Conservation (phyloP, 2,888 invertebrate genomes). For the Dysmachus trigonus region DNA sequence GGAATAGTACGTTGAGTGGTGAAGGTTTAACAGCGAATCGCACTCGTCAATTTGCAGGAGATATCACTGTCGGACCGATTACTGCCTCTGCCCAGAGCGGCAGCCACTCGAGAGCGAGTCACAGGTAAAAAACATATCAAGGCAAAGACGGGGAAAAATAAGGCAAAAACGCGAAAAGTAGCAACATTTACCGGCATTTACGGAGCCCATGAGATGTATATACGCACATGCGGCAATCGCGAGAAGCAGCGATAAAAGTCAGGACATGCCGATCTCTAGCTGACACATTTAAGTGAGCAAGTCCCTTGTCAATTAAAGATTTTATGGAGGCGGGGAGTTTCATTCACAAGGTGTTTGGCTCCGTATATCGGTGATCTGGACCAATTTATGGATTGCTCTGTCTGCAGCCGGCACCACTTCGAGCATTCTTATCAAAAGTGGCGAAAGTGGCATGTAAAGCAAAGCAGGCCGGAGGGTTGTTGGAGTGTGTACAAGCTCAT, state of each 20-base stretch:
- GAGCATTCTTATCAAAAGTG: neutral
- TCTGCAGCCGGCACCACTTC: neutral
- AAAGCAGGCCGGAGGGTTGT: neutral
- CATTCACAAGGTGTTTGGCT: conserved; percentile 13
- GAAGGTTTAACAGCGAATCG: conserved; percentile 29
- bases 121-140: neutral
- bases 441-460: neutral
- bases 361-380: neutral
- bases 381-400: neutral
- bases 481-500: neutral
- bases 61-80: conserved; percentile 33
- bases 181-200: neutral
- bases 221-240: conserved; percentile 5
- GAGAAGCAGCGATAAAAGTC: conserved; percentile 22
- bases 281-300: conserved; percentile 25
- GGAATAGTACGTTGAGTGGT: conserved; percentile 7
- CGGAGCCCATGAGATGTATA: neutral
- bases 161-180: neutral
- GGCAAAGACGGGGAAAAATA: neutral
- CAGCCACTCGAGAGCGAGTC: neutral
- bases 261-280: conserved; percentile 2
- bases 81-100: neutral
- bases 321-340: conserved; percentile 32
- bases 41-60: conserved; percentile 39
- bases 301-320: conserved; percentile 38